Evolutionary conservation across 2,888 invertebrate species (phyloP), one percentile per base, ranked within the genome.

Genomic region (Strigamia crassipes): DNA sequence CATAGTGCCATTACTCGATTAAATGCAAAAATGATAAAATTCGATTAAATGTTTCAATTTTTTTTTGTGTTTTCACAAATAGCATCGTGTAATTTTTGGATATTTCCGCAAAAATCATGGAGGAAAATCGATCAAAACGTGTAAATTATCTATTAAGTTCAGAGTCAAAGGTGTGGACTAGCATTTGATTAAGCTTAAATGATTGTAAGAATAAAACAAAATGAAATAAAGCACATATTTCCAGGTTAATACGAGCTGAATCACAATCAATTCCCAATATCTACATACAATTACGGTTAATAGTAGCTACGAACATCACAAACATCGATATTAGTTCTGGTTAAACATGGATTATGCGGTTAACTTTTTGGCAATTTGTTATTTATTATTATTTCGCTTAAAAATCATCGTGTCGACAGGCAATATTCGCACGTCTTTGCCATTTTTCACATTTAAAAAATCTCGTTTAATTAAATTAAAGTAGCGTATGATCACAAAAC

Each of bases 141-240:
- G 9, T 3, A 46, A 46, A 46, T 46, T 13, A 46, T 46, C 51
- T n/a, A 51, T 18, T 51, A 51, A 51, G 18, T 51, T 51, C 51
- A 51, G n/a, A 51, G 51, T 51, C 51, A 51, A 51, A 51, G 51
- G 51, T 51, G 51, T 51, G 51, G 51, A 51, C 51, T 51, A 51
- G n/a, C 51, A 51, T 51, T 51, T 51, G 12, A 4, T 51, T 51
- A n/a, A 13, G 3, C 6, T 51, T 18, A 15, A 51, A n/a, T n/a
- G 18, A 4, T 51, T 51, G 10, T 42, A 42, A 42, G 15, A 42
- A 42, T 3, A 51, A 51, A 51, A n/a, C 1, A 51, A 51, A n/a
- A 51, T 51, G n/a, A 51, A 51, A 51, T n/a, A 18, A 51, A 51
- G n/a, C 13, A 51, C 51, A 51, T 15, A 51, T n/a, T 51, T 51